phyloP scores from a whole-genome alignment of 2,113 vertebrate genomes.

The Dolichallabes microphthalmus region DNA sequence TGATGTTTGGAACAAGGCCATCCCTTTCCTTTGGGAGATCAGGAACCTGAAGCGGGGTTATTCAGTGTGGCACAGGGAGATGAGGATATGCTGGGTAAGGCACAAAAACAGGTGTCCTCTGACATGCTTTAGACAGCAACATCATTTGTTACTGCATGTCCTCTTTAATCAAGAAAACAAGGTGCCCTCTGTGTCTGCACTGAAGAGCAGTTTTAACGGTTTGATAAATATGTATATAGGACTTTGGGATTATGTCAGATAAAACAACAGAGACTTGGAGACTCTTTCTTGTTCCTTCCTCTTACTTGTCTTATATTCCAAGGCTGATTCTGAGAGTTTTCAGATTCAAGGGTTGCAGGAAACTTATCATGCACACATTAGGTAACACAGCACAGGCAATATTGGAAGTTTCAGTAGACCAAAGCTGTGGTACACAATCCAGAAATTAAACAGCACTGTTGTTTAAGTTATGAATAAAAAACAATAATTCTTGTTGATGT shows the following conservation, averaged over 20 bases:
- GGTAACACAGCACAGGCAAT: not conserved
- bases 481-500: too few species aligned
- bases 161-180: constrained; percentile 39
- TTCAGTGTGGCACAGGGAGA: constrained; percentile 34
- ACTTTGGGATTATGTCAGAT: not conserved
- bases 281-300: too few species aligned
- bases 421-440: not conserved
- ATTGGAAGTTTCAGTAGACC: not conserved
- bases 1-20: constrained; percentile 34
- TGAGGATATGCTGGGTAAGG: constrained; percentile 24
- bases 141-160: constrained; percentile 47
- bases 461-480: not conserved
- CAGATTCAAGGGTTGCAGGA: not conserved
- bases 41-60: constrained; percentile 30
- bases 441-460: not conserved
- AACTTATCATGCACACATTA: not conserved
- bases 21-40: constrained; percentile 24
- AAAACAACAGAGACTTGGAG: not conserved
- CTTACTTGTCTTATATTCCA: not conserved
- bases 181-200: constrained; percentile 33
- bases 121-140: constrained; percentile 10
- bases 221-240: not conserved
- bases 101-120: constrained; percentile 34
- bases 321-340: not conserved
- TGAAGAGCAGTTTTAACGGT: constrained; percentile 26